Percentiles rank a stretch among this genome's conserved stretches.
Evolutionary conservation across 2,113 vertebrate genomes (phyloP).

Genomic region (Heterocephalus glaber): DNA sequence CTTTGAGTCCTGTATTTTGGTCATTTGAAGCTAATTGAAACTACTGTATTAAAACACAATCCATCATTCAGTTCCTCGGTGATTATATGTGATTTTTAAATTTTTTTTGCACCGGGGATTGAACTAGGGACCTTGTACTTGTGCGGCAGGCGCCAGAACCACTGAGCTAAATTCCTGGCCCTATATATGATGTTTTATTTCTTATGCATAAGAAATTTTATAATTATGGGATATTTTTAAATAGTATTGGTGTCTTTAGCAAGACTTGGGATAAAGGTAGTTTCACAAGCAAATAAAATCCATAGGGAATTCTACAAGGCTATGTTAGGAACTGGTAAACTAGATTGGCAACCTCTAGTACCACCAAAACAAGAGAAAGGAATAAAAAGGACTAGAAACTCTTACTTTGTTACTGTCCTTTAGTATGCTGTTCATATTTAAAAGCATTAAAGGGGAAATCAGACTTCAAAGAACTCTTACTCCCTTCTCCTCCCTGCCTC

Average conservation of each 20-base stretch:
- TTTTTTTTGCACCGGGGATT: neutral
- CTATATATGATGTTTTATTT: neutral
- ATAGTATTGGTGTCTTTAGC: neutral
- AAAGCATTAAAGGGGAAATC: neutral
- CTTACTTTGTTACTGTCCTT: neutral
- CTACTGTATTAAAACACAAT: neutral
- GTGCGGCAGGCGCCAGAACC: too few species aligned
- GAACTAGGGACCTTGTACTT: too few species aligned
- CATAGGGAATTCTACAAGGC: neutral
- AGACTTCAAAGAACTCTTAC: neutral
- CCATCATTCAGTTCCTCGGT: neutral
- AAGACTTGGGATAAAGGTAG: neutral
- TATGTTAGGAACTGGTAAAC: neutral
- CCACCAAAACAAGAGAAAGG: neutral
- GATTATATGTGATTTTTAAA: neutral
- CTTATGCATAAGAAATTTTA: neutral
- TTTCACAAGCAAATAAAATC: conserved; percentile 32
- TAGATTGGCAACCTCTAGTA: neutral
- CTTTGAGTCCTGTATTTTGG: neutral
- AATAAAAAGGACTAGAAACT: neutral
- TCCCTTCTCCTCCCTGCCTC: neutral
- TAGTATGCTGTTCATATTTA: neutral
- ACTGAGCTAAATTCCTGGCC: too few species aligned
- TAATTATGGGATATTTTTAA: conserved; percentile 17
- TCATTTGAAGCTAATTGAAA: neutral